Conservation (phyloP, 2,888 invertebrate species). For the Onchidella celtica region DNA sequence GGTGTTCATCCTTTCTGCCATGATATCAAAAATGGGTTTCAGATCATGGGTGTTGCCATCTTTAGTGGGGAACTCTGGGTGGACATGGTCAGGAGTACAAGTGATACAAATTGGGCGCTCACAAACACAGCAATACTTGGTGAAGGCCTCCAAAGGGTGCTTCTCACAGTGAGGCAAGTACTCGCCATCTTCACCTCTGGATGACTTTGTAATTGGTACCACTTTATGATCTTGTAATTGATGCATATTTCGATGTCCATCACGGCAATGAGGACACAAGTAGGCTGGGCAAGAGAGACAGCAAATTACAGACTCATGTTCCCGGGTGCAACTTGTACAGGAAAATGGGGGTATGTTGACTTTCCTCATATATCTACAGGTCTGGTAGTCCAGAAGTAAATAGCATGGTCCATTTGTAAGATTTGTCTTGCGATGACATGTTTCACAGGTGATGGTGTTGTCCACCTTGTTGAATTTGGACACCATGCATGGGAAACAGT, state of each 20-base stretch:
- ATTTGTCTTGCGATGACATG: constrained; percentile 15
- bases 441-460: constrained; percentile 17
- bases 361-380: constrained; percentile 29
- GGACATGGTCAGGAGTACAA: constrained; percentile 30
- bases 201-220: constrained; percentile 35
- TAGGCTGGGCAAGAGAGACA: constrained; percentile 38
- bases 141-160: constrained; percentile 12
- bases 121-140: constrained; percentile 40
- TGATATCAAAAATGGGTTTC: constrained; percentile 14
- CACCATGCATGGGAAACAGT: constrained; percentile 42
- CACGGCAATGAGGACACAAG: constrained; percentile 33
- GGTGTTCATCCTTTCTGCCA: constrained; percentile 25
- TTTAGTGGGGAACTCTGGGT: constrained; percentile 22
- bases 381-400: constrained; percentile 29
- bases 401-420: constrained; percentile 21
- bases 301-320: constrained; percentile 31
- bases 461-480: neutral
- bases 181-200: constrained; percentile 10
- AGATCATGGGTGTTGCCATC: constrained; percentile 1
- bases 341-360: constrained; percentile 20
- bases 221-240: constrained; percentile 38
- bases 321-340: constrained; percentile 42
- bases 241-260: constrained; percentile 37
- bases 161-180: constrained; percentile 29
- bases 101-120: constrained; percentile 9